Evolutionary conservation across 2,113 vertebrate genomes (phyloP).

Genomic region (Mus spicilegus): DNA sequence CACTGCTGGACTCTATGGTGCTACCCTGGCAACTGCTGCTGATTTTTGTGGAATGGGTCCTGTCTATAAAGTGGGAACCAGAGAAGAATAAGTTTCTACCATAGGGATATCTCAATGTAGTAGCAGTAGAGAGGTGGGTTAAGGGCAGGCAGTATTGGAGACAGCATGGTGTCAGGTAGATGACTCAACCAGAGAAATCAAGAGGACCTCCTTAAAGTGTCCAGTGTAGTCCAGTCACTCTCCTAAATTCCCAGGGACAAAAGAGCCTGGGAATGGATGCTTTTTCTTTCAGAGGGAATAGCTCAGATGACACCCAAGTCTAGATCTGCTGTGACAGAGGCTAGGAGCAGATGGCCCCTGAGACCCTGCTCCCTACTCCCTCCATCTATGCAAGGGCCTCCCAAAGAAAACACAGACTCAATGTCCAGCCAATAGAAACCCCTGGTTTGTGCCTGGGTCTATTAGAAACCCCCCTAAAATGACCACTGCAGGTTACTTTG

Average conservation of each 20-base stretch:
- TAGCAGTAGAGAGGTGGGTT: neutral
- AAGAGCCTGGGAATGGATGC: neutral
- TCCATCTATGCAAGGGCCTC: neutral
- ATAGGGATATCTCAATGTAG: neutral
- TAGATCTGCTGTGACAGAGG: neutral
- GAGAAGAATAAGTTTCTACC: neutral
- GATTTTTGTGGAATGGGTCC: neutral
- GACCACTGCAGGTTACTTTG: neutral
- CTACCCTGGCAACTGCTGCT: neutral
- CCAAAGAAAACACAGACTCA: neutral
- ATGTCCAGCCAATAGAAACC: no score
- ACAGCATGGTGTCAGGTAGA: neutral
- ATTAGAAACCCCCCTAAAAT: neutral
- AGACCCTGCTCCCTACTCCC: neutral
- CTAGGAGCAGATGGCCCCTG: neutral
- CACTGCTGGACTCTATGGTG: neutral
- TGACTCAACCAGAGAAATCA: neutral
- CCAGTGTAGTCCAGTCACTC: neutral
- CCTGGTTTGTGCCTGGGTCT: neutral
- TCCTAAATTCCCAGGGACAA: conserved; percentile 11
- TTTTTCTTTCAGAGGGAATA: conserved; percentile 28
- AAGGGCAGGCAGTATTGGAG: neutral
- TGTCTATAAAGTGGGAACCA: neutral
- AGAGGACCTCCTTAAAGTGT: neutral
- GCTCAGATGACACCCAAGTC: neutral